Conservation (phyloP, 2,797 vertebrate genomes). For the Pseudochromis fuscus region DNA sequence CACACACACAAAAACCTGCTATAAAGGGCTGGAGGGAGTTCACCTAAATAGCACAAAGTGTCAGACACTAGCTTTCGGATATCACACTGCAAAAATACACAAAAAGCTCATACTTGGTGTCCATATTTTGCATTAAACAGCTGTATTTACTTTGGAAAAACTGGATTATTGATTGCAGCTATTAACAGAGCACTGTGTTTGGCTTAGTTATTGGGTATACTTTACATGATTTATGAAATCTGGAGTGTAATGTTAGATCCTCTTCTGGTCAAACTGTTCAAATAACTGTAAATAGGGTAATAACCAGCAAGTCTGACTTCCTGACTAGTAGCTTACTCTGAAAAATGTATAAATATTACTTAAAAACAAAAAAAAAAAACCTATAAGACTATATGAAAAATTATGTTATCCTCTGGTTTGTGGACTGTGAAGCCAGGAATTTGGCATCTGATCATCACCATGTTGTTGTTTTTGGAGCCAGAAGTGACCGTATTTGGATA, state of each 20-base stretch:
- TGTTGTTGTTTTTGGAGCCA: too few species aligned
- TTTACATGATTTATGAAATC: neutral
- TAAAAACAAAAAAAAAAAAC: too few species aligned
- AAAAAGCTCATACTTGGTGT: neutral
- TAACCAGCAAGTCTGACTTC: neutral
- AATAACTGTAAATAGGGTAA: neutral
- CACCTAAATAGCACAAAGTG: slow-evolving; percentile 49
- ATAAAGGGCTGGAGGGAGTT: slow-evolving; percentile 41
- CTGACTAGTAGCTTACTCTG: too few species aligned
- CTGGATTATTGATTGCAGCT: too few species aligned
- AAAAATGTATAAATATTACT: too few species aligned
- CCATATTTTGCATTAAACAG: neutral
- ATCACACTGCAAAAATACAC: slow-evolving; percentile 29
- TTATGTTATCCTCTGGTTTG: too few species aligned
- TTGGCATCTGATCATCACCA: too few species aligned
- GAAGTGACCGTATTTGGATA: too few species aligned
- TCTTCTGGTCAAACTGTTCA: neutral
- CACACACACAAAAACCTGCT: slow-evolving; percentile 15
- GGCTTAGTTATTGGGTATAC: neutral
- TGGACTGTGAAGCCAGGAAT: too few species aligned
- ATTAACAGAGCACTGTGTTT: neutral
- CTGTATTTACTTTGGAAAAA: neutral
- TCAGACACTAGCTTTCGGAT: slow-evolving; percentile 25
- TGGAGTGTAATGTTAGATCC: neutral
- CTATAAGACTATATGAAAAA: too few species aligned